Percentiles rank a stretch among this genome's conserved stretches.
Evolutionary conservation across 1,140 invertebrate genomes (phyloP).

Genomic region (Aphaenogaster rudis): DNA sequence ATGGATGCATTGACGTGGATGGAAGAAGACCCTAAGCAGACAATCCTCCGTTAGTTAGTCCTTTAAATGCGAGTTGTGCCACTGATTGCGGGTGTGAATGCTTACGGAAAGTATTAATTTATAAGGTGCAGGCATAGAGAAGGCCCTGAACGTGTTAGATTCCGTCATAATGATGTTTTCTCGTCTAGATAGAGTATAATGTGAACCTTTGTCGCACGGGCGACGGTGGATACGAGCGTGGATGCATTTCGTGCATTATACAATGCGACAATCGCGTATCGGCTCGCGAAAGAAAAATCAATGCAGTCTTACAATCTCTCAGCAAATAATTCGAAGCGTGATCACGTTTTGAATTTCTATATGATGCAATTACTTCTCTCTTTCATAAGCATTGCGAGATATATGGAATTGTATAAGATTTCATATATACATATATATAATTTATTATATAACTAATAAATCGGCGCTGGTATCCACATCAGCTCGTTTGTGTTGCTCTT

Average conservation of each 20-base stretch:
- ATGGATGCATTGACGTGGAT: conserved; percentile 74
- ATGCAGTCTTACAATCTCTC: background rate
- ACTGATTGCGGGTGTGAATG: conserved; percentile 70
- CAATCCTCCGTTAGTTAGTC: conserved; percentile 78
- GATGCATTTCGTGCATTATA: conserved; percentile 1
- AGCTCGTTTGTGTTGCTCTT: conserved; percentile 67
- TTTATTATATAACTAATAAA: background rate
- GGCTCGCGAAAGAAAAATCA: background rate
- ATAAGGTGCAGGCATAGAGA: conserved; percentile 67
- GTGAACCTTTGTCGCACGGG: conserved; percentile 2
- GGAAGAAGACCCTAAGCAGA: conserved; percentile 76
- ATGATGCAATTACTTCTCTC: background rate
- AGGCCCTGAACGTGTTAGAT: conserved; percentile 33
- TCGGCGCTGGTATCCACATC: conserved; percentile 41
- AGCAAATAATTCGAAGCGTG: background rate
- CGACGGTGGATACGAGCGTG: conserved; percentile 59
- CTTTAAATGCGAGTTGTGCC: conserved; percentile 72
- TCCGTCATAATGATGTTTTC: conserved; percentile 45
- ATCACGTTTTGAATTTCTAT: conserved; percentile 6
- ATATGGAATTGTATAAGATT: background rate
- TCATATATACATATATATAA: background rate
- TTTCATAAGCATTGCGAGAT: conserved; percentile 6
- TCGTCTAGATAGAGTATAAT: conserved; percentile 39
- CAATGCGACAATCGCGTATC: background rate
- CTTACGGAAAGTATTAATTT: conserved; percentile 79